Conservation (phyloP, 2,888 invertebrate species). For the Polydrusus pterygomalis region DNA sequence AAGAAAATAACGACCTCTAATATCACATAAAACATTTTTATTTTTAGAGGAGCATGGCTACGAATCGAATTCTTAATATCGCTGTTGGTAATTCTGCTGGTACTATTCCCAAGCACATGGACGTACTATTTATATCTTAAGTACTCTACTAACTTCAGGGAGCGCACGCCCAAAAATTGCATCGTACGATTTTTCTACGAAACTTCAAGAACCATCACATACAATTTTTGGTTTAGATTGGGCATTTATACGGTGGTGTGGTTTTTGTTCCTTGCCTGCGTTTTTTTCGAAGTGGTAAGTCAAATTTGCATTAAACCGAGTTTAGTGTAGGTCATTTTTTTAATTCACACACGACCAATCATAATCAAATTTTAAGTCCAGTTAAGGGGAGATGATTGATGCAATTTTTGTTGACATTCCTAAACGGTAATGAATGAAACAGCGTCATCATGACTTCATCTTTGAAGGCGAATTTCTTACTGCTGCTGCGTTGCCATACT, state of each 20-base stretch:
- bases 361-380: too few relatives aligned
- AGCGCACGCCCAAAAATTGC: constrained; percentile 74
- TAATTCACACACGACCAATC: too few relatives aligned
- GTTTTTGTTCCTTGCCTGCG: constrained; percentile 77
- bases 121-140: constrained; percentile 73
- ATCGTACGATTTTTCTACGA: constrained; percentile 77
- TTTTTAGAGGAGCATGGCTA: constrained; percentile 66
- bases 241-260: constrained; percentile 81
- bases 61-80: constrained; percentile 73
- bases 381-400: too few relatives aligned
- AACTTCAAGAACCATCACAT: constrained; percentile 77
- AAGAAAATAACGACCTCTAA: too few relatives aligned
- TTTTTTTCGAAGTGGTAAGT: constrained; percentile 79
- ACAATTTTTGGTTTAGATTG: constrained; percentile 78
- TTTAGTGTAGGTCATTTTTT: too few relatives aligned
- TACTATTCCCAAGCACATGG: constrained; percentile 84
- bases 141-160: constrained; percentile 68
- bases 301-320: neutral
- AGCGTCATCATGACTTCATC: too few relatives aligned
- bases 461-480: too few relatives aligned
- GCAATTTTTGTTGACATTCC: too few relatives aligned
- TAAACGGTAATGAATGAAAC: too few relatives aligned
- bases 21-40: too few relatives aligned
- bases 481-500: too few relatives aligned
- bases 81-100: constrained; percentile 72